Base-by-base conservation (phyloP, 2,797 vertebrate genomes). In the Mus spretus region DNA sequence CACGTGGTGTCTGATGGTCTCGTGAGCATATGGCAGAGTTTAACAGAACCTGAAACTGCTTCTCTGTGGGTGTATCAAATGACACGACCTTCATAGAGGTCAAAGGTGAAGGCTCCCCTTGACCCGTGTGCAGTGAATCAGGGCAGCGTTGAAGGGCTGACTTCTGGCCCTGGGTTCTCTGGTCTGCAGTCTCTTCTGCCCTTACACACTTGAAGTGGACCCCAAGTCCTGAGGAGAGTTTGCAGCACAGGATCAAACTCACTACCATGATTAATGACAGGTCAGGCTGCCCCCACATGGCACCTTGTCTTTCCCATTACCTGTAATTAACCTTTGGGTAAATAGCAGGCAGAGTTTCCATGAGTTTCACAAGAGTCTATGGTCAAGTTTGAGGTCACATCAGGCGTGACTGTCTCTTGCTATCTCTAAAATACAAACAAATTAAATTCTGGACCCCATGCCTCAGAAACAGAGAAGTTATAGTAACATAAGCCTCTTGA, bases 281-380 rank as follows among this genome's bases (percentile, higher is more conserved):
- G 53, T 24, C 14, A 28, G 78, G 50, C 89, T n/a, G 17, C 44
- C 31, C 40, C 10, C 5, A 80, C 63, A 80, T 22, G 22, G n/a
- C 81, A 47, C 59, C 82, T 57, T 19, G 53, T 53, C 85, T 55
- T 74, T 34, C 65, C 79, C 74, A 86, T 67, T 93, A 74, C 80
- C 89, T 50, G 47, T 84, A 81, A 78, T 67, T 85, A 95, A 26
- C 82, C 70, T 65, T 92, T 74, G 44, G 44, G 84, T 92, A 84
- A 93, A 81, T 24, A 74, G 85, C 63, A 59, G 57, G 70, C 61
- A 55, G 80, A 53, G 31, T 70, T 65, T 84, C 79, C 78, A 40
- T 74, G 78, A 63, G 59, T 59, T 74, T 74, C 1, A 92, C 57
- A 57, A 31, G n/a, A 22, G 11, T 82, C 61, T 65, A 0, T 0